Percentiles rank a stretch among this genome's conserved stretches.
These are phyloP conservation scores for Petrophora chlorosata DNA, from an alignment of 2,888 invertebrate genomes.

Conservation along the genomic window DNA sequence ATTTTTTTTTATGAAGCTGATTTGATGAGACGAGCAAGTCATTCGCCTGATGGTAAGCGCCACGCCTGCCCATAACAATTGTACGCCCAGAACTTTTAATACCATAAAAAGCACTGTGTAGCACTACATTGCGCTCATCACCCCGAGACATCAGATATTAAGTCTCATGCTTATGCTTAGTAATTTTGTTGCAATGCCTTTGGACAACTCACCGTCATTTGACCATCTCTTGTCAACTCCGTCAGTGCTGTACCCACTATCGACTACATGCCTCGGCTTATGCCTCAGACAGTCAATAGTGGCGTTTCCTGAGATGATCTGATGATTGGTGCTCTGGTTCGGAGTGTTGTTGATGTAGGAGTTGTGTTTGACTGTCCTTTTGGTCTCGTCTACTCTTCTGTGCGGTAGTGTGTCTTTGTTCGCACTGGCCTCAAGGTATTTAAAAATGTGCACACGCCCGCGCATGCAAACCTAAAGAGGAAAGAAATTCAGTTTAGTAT, in stretches of 20 bases:
- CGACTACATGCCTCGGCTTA: slow-evolving; percentile 88
- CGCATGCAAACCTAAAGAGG: slow-evolving; percentile 90
- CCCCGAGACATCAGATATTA: too few species aligned
- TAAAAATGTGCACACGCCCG: slow-evolving; percentile 97
- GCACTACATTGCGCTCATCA: too few species aligned
- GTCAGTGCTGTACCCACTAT: slow-evolving; percentile 96
- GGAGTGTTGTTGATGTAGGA: slow-evolving; percentile 67
- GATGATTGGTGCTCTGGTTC: slow-evolving; percentile 58
- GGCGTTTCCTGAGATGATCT: slow-evolving; percentile 73
- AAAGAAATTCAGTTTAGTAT: neutral
- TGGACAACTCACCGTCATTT: slow-evolving; percentile 88
- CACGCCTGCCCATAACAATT: too few species aligned
- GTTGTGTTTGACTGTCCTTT: slow-evolving; percentile 72
- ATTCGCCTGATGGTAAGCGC: too few species aligned
- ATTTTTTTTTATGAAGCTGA: too few species aligned
- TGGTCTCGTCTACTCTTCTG: slow-evolving; percentile 78
- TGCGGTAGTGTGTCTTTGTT: slow-evolving; percentile 84
- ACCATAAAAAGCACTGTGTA: too few species aligned
- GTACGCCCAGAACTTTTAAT: too few species aligned
- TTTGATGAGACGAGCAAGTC: too few species aligned
- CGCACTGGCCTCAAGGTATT: slow-evolving; percentile 95
- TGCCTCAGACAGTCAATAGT: slow-evolving; percentile 78
- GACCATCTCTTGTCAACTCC: slow-evolving; percentile 92
- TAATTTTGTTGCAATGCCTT: too few species aligned
- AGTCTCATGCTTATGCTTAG: too few species aligned